Percentiles rank a stretch among this genome's conserved stretches.
These are phyloP conservation scores for Leptobrachium ailaonicum DNA, from an alignment of 2,113 vertebrate species.

Conservation along the genomic window DNA sequence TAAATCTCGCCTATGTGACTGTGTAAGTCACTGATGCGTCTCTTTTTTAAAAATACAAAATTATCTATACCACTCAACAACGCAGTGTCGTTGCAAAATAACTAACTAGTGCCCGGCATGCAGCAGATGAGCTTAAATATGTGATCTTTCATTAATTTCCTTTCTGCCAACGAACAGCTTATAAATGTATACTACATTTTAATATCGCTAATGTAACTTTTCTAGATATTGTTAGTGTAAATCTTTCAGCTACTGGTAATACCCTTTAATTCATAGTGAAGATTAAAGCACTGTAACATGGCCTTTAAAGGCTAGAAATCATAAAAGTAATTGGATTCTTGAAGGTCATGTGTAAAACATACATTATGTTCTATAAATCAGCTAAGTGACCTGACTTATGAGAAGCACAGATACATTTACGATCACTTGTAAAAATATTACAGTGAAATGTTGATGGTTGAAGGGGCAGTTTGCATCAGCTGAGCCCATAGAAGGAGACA, in stretches of 20 bases:
- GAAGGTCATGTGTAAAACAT: slow-evolving; percentile 47
- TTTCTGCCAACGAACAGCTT: background rate
- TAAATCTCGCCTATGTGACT: too few species aligned
- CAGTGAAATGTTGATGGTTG: slow-evolving; percentile 18
- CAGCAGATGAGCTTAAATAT: too few species aligned
- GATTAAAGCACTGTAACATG: slow-evolving; percentile 14
- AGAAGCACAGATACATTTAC: slow-evolving; percentile 31
- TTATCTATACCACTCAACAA: too few species aligned
- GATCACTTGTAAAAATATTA: slow-evolving; percentile 32
- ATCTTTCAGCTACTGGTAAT: slow-evolving; percentile 1
- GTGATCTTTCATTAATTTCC: background rate
- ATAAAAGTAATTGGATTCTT: slow-evolving; percentile 34
- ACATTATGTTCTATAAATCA: slow-evolving; percentile 36
- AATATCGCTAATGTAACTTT: slow-evolving; percentile 17
- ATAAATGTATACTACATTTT: background rate
- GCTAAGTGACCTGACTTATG: slow-evolving; percentile 31
- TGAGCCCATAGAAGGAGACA: background rate
- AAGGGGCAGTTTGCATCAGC: background rate
- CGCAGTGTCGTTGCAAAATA: too few species aligned
- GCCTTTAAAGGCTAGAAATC: slow-evolving; percentile 40
- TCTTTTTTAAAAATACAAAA: too few species aligned
- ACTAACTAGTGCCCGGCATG: too few species aligned
- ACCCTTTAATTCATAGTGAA: slow-evolving; percentile 19
- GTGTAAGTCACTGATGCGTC: too few species aligned
- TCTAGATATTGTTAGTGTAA: background rate